Evolutionary conservation across 2,888 invertebrate species (phyloP), one percentile per base, ranked within the genome.

Genomic region (Ichneumon xanthorius): DNA sequence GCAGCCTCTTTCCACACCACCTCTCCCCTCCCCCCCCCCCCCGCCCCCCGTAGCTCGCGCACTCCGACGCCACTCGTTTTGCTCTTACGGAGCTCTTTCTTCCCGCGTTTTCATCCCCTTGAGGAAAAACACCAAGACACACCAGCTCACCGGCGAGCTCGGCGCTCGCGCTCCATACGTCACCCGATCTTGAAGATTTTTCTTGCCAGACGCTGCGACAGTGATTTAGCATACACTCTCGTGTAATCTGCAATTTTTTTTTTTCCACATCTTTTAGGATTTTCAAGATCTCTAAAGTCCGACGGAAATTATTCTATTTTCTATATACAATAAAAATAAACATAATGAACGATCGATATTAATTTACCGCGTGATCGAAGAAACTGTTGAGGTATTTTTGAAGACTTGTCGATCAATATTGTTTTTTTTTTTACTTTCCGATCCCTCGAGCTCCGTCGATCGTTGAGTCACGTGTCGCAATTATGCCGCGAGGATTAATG

Each of bases 381-480:
- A n/a, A 2, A 11, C 55, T 6, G 2, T 16, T 9, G 55, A 22
- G 55, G 9, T 7, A 55, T 55, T 22, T 55, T 2, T 2, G 4
- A 19, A 22, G 22, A 19, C 19, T 55, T n/a, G 0, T 9, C 19
- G 19, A 55, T 22, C 7, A 55, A 55, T 16, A 22, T 22, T 22
- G 2, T 55, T 7, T 55, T 55, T 7, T 55, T 19, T 2, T 83
- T 75, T 48, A 80, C 80, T 83, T 86, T 81, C 79, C 73, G 81
- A 84, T 79, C 9, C 7, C 1, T 55, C 4, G 22, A 11, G 4
- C 14, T 19, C 5, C 4, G 9, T 14, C 4, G 22, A 48, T 48
- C 11, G 58, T 58, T 26, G 58, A 26, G 4, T 11, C 4, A 14
- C 7, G 26, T 26, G 26, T 58, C 4, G 7, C 22, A 58, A 58